Percentiles rank a stretch among this genome's conserved stretches.
phyloP scores from a whole-genome alignment of 2,797 vertebrate genomes.

The Anableps anableps region DNA sequence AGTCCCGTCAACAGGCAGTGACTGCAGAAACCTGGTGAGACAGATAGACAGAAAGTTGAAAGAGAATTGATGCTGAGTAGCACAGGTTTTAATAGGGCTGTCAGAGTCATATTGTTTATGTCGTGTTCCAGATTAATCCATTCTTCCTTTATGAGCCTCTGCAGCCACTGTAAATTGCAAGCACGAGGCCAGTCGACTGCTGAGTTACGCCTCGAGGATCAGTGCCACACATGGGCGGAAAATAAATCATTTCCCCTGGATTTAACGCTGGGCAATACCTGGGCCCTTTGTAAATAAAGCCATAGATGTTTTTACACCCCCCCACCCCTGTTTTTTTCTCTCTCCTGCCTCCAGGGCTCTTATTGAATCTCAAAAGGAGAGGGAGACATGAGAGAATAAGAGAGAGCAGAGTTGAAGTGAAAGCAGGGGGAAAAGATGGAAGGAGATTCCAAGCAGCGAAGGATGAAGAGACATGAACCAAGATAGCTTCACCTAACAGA shows the following conservation, averaged over 20 bases:
- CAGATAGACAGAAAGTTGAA: constrained; percentile 51
- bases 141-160: constrained; percentile 84
- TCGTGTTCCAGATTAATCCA: constrained; percentile 84
- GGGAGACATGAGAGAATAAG: constrained; percentile 77
- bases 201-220: constrained; percentile 82
- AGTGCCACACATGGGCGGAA: constrained; percentile 77
- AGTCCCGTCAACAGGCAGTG: constrained; percentile 45
- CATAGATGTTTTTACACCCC: constrained; percentile 82
- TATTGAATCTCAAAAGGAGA: constrained; percentile 82
- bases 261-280: constrained; percentile 81
- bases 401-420: constrained; percentile 74
- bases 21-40: constrained; percentile 30
- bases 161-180: constrained; percentile 83
- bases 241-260: constrained; percentile 83
- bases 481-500: constrained; percentile 65
- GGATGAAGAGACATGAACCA: constrained; percentile 69
- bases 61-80: constrained; percentile 82
- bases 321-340: constrained; percentile 58
- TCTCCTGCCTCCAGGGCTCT: constrained; percentile 78
- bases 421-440: constrained; percentile 41
- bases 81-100: constrained; percentile 83
- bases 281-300: constrained; percentile 83
- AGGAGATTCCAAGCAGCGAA: constrained; percentile 63
- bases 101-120: constrained; percentile 85
- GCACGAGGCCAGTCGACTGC: constrained; percentile 72